Evolutionary conservation across 2,888 invertebrate genomes (phyloP).

Genomic region (Yponomeuta cagnagella): DNA sequence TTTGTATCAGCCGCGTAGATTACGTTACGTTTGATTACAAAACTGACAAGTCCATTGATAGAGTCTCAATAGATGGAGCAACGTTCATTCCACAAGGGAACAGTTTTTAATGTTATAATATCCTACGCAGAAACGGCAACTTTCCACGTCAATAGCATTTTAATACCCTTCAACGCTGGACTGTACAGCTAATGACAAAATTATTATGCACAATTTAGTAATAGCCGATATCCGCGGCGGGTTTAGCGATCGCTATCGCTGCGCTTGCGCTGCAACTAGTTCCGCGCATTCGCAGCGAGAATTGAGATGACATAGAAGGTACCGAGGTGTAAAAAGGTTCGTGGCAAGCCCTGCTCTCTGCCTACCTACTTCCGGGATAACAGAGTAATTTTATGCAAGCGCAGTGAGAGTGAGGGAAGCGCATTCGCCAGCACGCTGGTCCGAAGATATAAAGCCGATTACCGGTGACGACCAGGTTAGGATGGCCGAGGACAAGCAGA

Average conservation of each 20-base stretch:
- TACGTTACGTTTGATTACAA: background rate
- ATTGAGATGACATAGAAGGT: background rate
- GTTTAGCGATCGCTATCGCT: conserved; percentile 6
- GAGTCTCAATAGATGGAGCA: background rate
- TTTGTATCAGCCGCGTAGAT: conserved; percentile 4
- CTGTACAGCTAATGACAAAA: conserved; percentile 9
- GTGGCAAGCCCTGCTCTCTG: too few species aligned
- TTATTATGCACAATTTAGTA: conserved; percentile 14
- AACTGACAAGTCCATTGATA: background rate
- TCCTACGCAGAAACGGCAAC: background rate
- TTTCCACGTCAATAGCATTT: background rate
- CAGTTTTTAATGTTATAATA: background rate
- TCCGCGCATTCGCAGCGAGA: background rate
- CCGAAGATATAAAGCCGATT: too few species aligned
- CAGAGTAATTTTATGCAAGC: too few species aligned
- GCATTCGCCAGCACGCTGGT: too few species aligned
- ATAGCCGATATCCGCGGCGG: conserved; percentile 8
- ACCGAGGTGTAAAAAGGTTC: too few species aligned
- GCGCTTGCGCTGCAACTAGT: conserved; percentile 9
- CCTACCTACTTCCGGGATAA: too few species aligned
- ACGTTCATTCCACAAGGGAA: too few species aligned
- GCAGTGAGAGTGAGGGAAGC: too few species aligned
- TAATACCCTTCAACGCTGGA: background rate
- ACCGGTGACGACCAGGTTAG: too few species aligned
- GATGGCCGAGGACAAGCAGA: too few species aligned